A percentile compares a stretch with the other conserved stretches of the same genome.
Evolutionary conservation across 2,113 vertebrate genomes (phyloP).

Genomic region (Aviceda subcristata): DNA sequence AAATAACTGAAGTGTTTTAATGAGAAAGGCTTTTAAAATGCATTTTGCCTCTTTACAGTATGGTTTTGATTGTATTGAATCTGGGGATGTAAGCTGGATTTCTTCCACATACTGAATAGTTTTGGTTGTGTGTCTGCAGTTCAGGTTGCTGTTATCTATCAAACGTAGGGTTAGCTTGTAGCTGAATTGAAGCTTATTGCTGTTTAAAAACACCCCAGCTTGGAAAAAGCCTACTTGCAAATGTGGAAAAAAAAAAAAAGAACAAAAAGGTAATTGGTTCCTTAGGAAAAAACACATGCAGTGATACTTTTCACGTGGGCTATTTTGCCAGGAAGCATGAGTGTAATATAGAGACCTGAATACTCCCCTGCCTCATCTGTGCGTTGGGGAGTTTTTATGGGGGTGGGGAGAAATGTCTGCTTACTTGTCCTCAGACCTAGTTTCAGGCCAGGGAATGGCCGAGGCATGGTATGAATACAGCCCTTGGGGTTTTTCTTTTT

Average conservation of each 20-base stretch:
- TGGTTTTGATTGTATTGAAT: background rate
- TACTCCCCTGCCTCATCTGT: background rate
- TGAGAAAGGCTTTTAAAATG: background rate
- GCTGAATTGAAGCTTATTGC: background rate
- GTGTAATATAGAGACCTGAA: background rate
- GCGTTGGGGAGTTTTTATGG: background rate
- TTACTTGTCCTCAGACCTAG: background rate
- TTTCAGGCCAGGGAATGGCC: background rate
- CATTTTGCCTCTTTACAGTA: background rate
- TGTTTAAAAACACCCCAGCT: background rate
- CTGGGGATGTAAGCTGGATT: background rate
- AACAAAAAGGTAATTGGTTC: background rate
- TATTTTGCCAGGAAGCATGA: background rate
- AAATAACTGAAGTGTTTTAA: background rate
- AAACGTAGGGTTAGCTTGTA: background rate
- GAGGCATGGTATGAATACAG: fast-evolving
- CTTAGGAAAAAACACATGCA: background rate
- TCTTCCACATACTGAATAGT: background rate
- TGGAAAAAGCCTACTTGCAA: background rate
- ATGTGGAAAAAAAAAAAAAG: background rate
- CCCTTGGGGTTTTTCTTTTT: background rate
- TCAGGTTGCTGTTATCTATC: background rate
- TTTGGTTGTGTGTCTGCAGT: background rate
- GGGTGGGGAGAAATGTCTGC: background rate
- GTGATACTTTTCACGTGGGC: background rate